A percentile compares a stretch with the other conserved stretches of the same genome.
Conservation (phyloP, 2,113 vertebrate genomes). For the Natator depressus region DNA sequence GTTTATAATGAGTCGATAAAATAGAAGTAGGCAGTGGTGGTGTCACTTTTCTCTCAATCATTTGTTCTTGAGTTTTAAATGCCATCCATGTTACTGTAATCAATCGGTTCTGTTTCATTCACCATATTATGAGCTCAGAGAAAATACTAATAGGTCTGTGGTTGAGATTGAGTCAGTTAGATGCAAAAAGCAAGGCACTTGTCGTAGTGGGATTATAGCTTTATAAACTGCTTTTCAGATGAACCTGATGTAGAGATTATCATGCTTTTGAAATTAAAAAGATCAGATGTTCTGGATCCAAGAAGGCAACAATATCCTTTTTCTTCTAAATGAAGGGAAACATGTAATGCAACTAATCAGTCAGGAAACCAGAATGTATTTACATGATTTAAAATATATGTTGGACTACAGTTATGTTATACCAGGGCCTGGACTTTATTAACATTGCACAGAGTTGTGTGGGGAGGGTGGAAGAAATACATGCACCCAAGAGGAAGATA, state of each 20-base stretch:
- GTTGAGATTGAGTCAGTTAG: neutral
- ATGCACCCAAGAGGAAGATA: neutral
- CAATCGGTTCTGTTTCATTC: slow-evolving; percentile 31
- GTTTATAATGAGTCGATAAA: neutral
- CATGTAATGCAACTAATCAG: neutral
- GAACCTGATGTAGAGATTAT: neutral
- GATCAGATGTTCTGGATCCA: neutral
- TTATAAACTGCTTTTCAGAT: neutral
- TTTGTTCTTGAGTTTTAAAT: neutral
- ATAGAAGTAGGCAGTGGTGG: neutral
- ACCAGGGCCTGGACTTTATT: neutral
- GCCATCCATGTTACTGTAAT: neutral
- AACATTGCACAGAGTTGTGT: neutral
- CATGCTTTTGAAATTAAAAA: neutral
- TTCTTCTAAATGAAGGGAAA: neutral
- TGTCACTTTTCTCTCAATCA: neutral
- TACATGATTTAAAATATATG: neutral
- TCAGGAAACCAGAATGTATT: neutral
- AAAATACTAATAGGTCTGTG: neutral
- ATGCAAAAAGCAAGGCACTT: neutral
- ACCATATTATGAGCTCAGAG: neutral
- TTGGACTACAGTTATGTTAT: neutral
- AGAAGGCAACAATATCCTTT: neutral
- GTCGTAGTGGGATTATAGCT: neutral
- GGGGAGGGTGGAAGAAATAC: neutral